Evolutionary conservation across 2,797 vertebrate species (phyloP).

Genomic region (Poeciliopsis presidionis): DNA sequence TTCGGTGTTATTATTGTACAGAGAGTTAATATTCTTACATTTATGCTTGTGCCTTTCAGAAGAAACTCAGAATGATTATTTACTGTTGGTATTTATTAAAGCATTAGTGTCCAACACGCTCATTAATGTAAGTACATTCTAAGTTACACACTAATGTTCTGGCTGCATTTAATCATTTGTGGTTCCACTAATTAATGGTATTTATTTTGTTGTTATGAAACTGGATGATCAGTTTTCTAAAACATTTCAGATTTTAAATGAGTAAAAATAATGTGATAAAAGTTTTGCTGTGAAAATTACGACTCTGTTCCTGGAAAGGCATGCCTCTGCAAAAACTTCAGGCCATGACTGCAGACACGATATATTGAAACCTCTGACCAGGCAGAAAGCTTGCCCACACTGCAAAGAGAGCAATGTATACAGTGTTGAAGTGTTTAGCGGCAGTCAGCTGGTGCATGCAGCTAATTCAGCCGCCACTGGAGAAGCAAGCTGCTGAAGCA

Average conservation of each 20-base stretch:
- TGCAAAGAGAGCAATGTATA: conserved; percentile 28
- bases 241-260: background rate
- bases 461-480: conserved; percentile 41
- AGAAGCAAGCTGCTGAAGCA: conserved; percentile 49
- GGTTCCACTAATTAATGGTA: too few species aligned
- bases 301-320: background rate
- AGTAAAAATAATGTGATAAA: background rate
- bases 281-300: background rate
- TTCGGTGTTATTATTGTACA: background rate
- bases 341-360: background rate
- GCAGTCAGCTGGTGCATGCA: conserved; percentile 18
- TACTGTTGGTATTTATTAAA: too few species aligned
- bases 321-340: background rate
- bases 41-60: too few species aligned
- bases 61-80: too few species aligned
- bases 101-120: too few species aligned
- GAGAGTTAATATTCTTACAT: too few species aligned
- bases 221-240: too few species aligned
- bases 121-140: too few species aligned
- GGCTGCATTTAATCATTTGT: too few species aligned
- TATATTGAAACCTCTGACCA: conserved; percentile 31
- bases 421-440: conserved; percentile 24
- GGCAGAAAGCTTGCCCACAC: conserved; percentile 37
- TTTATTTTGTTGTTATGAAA: too few species aligned
- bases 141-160: too few species aligned